Conservation (phyloP, 1,140 invertebrate species). For the Caerostris darwini region DNA sequence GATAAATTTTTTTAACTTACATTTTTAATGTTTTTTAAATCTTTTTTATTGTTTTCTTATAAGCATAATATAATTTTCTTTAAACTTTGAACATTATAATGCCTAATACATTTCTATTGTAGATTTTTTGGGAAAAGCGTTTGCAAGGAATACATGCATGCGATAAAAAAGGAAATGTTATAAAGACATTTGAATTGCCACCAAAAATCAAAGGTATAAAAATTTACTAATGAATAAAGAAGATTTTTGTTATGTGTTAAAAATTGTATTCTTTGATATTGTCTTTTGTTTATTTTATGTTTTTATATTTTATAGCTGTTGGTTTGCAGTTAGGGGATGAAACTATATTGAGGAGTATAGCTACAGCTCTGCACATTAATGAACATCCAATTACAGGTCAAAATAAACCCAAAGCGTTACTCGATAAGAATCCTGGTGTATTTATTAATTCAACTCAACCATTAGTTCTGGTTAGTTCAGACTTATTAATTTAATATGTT, state of each 20-base stretch:
- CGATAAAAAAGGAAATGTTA: conserved; percentile 89
- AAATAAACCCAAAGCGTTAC: conserved; percentile 89
- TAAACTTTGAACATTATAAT: too few species aligned
- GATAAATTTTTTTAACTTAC: too few species aligned
- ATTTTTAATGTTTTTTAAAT: too few species aligned
- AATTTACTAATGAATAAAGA: neutral
- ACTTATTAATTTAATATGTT: neutral
- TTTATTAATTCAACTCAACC: conserved; percentile 98
- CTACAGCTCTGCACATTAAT: conserved; percentile 91
- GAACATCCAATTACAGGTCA: conserved; percentile 93
- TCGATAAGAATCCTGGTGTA: conserved; percentile 96
- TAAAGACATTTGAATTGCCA: conserved; percentile 92
- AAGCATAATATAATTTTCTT: too few species aligned
- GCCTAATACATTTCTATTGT: conserved; percentile 78
- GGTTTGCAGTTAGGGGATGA: conserved; percentile 94
- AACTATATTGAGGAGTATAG: conserved; percentile 94
- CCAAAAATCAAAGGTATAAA: conserved; percentile 87
- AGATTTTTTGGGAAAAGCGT: conserved; percentile 98
- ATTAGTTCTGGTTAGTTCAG: conserved; percentile 88
- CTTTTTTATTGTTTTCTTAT: too few species aligned
- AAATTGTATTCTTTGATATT: neutral
- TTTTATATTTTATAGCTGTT: conserved; percentile 84
- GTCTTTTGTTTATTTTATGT: conserved; percentile 17
- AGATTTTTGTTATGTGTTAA: neutral
- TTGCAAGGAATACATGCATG: conserved; percentile 94